Base-by-base conservation (phyloP, 2,888 invertebrate species). In the Habroteleia sp. region DNA sequence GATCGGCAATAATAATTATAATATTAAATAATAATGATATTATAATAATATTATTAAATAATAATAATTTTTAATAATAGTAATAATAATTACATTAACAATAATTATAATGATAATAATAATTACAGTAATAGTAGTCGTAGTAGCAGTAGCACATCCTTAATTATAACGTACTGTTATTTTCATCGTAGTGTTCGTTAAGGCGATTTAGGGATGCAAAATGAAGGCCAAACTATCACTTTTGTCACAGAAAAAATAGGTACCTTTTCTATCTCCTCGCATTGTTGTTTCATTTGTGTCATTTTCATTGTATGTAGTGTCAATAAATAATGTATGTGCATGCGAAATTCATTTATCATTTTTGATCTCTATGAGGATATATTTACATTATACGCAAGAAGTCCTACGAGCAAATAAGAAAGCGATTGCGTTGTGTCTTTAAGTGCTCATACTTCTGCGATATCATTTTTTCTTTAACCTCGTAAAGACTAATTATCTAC, bases 201-300 rank as follows among this genome's bases (percentile, higher is more conserved):
- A 81, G 80, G 79, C 79, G 78, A 82, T 81, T 77, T 71, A 79
- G 80, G 81, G 79, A 78, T 84, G 81, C 79, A 81, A 82, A 84
- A 84, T 81, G 79, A 84, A 83, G 83, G 83, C 83, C 81, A 80
- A 82, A 80, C 82, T 83, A 82, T 84, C 81, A 82, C 77, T 76
- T 73, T 77, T 78, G 54, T 79, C 73, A 69, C 73, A 42, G 58
- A 74, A 76, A 73, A 78, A 78, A 81, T 77, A 77, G 66, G 76
- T 78, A 71, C 63, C 52, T 72, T 44, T 76, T 68, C 65, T 76
- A 69, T 66, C 56, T 77, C 35, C 65, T 63, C 62, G 69, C 66
- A 56, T 63, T 56, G 54, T 65, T 29, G 16, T 39, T 48, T 66
- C 23, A 31, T 16, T 71, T 58, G 46, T 68, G 44, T 75, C 60